These are phyloP conservation scores for Oreocharis arfaki DNA, from an alignment of 2,113 vertebrate genomes.

Conservation along the genomic window DNA sequence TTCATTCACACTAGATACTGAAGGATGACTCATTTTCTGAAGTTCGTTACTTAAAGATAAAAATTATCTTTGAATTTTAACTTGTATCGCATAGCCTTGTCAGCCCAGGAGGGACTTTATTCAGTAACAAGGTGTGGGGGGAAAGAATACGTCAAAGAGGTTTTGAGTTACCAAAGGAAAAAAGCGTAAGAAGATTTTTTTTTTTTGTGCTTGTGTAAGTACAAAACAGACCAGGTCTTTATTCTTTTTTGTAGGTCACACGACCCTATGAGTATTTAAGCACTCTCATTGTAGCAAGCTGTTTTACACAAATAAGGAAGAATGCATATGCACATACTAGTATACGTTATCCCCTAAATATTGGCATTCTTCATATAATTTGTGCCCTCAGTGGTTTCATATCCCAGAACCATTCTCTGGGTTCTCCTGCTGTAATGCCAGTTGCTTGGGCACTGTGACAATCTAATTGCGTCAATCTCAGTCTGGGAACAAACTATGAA, in stretches of 20 bases:
- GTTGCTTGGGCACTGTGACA: background rate
- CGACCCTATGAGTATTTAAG: background rate
- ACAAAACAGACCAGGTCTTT: background rate
- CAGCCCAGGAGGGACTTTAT: background rate
- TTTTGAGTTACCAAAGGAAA: background rate
- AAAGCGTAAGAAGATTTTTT: background rate
- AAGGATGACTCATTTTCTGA: conserved; percentile 1
- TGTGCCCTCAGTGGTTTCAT: background rate
- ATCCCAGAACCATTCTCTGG: background rate
- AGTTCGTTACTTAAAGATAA: background rate
- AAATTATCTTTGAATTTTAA: conserved; percentile 1
- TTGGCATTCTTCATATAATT: background rate
- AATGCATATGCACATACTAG: background rate
- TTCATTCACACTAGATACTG: background rate
- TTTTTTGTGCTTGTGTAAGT: background rate
- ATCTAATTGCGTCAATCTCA: background rate
- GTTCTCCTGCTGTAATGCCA: background rate
- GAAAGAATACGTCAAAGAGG: background rate
- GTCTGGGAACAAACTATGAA: background rate
- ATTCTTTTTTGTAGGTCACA: background rate
- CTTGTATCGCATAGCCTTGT: background rate
- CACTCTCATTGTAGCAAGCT: background rate
- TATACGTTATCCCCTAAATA: background rate
- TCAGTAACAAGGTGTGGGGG: background rate
- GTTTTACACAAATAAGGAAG: background rate